Percentiles rank a stretch among this genome's conserved stretches.
Conservation (phyloP, 2,888 invertebrate genomes). For the Petrolisthes manimaculis region DNA sequence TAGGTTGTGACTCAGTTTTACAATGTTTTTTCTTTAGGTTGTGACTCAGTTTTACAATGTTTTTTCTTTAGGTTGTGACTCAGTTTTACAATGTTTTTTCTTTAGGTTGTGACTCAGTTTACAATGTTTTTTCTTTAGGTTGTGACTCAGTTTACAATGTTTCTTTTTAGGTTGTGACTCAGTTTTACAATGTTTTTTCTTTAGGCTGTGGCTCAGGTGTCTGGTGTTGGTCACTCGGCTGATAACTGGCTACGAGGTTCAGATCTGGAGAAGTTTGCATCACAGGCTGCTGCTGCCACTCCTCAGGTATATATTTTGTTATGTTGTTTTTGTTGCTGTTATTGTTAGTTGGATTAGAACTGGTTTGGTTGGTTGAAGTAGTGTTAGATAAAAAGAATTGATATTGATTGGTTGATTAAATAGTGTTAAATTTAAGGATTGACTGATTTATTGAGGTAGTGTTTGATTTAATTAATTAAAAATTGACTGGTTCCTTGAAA, state of each 20-base stretch:
- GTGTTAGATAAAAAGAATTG: background rate
- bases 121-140: too few relatives aligned
- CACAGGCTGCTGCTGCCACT: constrained; percentile 46
- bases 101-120: too few relatives aligned
- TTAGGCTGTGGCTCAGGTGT: constrained; percentile 57
- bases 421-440: background rate
- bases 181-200: background rate
- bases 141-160: too few relatives aligned
- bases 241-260: constrained; percentile 53
- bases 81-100: too few relatives aligned
- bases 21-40: too few relatives aligned
- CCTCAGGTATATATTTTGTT: constrained; percentile 31
- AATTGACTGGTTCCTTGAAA: too few relatives aligned
- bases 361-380: background rate
- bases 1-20: too few relatives aligned
- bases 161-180: too few relatives aligned
- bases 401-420: background rate
- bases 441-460: too few relatives aligned
- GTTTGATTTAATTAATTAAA: too few relatives aligned
- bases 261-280: constrained; percentile 64
- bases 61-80: too few relatives aligned
- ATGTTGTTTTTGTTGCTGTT: background rate
- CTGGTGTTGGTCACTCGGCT: constrained; percentile 54
- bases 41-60: too few relatives aligned
- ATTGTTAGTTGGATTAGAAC: background rate